Conservation (phyloP, 2,113 vertebrate species). For the Podocnemis expansa region DNA sequence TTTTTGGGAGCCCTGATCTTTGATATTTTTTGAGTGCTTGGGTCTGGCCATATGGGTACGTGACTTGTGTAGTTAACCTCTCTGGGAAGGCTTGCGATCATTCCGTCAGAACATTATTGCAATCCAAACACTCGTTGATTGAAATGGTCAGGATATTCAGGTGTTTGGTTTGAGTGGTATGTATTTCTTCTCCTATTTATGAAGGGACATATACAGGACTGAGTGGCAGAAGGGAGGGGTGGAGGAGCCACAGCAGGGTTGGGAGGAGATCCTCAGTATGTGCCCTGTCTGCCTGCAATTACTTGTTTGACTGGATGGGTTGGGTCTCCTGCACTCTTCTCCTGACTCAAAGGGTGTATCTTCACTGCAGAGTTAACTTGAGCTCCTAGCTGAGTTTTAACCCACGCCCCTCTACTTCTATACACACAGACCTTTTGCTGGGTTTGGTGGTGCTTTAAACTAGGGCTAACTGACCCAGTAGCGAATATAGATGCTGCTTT, state of each 20-base stretch:
- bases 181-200: background rate
- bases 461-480: no score
- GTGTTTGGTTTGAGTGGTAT: background rate
- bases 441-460: no score
- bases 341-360: background rate
- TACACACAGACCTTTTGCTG: no score
- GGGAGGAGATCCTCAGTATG: background rate
- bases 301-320: background rate
- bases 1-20: no score
- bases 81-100: background rate
- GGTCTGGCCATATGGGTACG: background rate
- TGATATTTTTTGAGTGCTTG: no score
- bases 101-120: background rate
- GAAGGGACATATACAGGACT: accelerated
- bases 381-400: no score
- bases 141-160: background rate
- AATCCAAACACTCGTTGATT: background rate
- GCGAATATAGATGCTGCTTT: background rate
- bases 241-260: background rate
- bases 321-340: background rate
- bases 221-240: background rate
- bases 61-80: background rate
- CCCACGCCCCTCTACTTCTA: no score
- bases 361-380: no score
- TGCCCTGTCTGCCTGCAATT: accelerated